A percentile compares a stretch with the other conserved stretches of the same genome.
Evolutionary conservation across 2,113 vertebrate genomes (phyloP).

Genomic region (Callipepla californica): DNA sequence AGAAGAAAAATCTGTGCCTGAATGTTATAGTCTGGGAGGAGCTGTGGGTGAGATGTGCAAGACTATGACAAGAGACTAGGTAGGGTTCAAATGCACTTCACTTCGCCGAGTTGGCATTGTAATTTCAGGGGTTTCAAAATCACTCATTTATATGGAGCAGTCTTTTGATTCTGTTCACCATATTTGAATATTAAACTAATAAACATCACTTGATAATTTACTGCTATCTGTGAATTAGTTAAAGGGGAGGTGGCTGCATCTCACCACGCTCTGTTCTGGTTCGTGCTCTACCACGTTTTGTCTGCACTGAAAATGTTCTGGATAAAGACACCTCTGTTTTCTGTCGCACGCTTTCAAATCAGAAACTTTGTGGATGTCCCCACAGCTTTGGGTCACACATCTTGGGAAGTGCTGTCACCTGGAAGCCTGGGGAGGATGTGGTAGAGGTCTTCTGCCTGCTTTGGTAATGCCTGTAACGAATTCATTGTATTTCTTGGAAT

Average conservation of each 20-base stretch:
- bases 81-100: not conserved
- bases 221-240: constrained; percentile 71
- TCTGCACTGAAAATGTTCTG: not conserved
- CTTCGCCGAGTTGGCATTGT: constrained; percentile 4
- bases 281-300: not conserved
- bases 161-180: constrained; percentile 67
- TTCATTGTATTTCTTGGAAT: not conserved
- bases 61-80: not conserved
- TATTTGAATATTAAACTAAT: constrained; percentile 76
- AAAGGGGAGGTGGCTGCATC: constrained; percentile 25
- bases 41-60: not conserved
- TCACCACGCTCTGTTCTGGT: not conserved
- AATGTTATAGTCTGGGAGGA: not conserved
- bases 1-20: not conserved
- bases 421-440: not conserved
- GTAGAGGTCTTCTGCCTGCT: not conserved
- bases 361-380: not conserved
- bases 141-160: constrained; percentile 48
- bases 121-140: constrained; percentile 52
- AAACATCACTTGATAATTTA: constrained; percentile 71
- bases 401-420: not conserved
- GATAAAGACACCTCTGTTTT: not conserved
- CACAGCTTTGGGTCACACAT: not conserved
- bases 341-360: not conserved
- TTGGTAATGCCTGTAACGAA: not conserved